Evolutionary conservation across 2,888 invertebrate species (phyloP).

Genomic region (Ichneumoninae sp.): DNA sequence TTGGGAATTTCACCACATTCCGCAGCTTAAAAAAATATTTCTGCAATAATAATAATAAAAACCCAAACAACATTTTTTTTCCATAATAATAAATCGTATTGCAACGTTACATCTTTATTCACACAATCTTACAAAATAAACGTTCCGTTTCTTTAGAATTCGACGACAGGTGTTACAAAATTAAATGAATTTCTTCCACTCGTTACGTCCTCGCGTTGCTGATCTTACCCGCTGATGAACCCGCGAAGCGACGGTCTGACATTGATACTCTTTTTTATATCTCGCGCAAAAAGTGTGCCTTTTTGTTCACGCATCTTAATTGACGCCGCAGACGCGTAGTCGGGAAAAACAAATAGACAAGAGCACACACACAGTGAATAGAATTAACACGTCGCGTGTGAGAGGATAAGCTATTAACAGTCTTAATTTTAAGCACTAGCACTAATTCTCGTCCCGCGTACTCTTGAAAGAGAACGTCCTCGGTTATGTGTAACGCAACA

Average conservation of each 20-base stretch:
- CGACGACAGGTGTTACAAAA: slow-evolving; percentile 36
- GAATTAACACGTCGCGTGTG: slow-evolving; percentile 35
- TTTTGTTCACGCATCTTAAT: slow-evolving; percentile 47
- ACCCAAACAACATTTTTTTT: slow-evolving; percentile 5
- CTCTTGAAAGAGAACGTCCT: slow-evolving; percentile 31
- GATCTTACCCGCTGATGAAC: slow-evolving; percentile 47
- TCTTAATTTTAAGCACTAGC: slow-evolving; percentile 49
- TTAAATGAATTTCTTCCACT: slow-evolving; percentile 22
- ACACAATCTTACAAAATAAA: slow-evolving; percentile 49
- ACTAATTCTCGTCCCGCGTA: slow-evolving; percentile 20
- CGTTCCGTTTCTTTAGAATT: background rate
- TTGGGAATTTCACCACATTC: background rate
- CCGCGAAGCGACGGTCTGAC: slow-evolving; percentile 37
- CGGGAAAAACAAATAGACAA: slow-evolving; percentile 7
- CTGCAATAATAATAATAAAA: background rate
- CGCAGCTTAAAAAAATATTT: background rate
- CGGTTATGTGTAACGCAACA: slow-evolving; percentile 18
- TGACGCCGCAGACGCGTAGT: slow-evolving; percentile 22
- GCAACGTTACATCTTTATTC: slow-evolving; percentile 44
- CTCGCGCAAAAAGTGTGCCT: slow-evolving; percentile 16
- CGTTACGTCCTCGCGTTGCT: background rate
- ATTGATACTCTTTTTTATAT: slow-evolving; percentile 20
- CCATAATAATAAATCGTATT: slow-evolving; percentile 13
- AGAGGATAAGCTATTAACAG: slow-evolving; percentile 40
- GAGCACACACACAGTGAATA: slow-evolving; percentile 18